Evolutionary conservation across 2,888 invertebrate genomes (phyloP).

Genomic region (Hypercompe scribonia): DNA sequence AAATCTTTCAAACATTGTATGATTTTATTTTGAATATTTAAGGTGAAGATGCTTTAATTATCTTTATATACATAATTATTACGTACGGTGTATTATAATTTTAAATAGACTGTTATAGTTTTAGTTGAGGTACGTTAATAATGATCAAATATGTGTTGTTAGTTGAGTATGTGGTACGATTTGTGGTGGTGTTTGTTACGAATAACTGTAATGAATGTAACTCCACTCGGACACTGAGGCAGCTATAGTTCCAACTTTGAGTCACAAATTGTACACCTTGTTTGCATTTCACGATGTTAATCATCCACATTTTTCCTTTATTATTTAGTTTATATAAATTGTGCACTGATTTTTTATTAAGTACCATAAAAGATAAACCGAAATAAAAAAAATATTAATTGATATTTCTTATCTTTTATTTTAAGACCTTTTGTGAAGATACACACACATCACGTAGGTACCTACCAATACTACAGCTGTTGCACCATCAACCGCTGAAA

Average conservation of each 20-base stretch:
- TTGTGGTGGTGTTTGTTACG: slow-evolving; percentile 31
- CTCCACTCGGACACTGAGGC: slow-evolving; percentile 45
- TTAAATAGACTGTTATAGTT: slow-evolving; percentile 87
- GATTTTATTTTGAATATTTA: slow-evolving; percentile 83
- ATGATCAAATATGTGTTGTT: slow-evolving; percentile 65
- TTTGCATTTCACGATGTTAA: slow-evolving; percentile 65
- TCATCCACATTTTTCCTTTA: slow-evolving; percentile 66
- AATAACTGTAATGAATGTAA: slow-evolving; percentile 28
- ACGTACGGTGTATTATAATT: slow-evolving; percentile 85
- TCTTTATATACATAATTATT: slow-evolving; percentile 81
- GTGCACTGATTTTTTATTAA: slow-evolving; percentile 80
- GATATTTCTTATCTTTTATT: slow-evolving; percentile 51
- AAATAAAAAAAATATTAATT: slow-evolving; percentile 71
- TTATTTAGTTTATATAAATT: slow-evolving; percentile 72
- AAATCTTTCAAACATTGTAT: slow-evolving; percentile 78
- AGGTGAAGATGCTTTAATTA: slow-evolving; percentile 87
- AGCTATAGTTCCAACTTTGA: slow-evolving; percentile 54
- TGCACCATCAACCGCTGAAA: neutral
- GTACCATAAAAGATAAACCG: slow-evolving; percentile 71
- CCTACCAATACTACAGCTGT: neutral
- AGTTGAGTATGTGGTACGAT: slow-evolving; percentile 39
- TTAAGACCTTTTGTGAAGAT: slow-evolving; percentile 1
- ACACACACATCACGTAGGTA: neutral
- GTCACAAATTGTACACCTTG: slow-evolving; percentile 70
- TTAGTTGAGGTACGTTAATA: slow-evolving; percentile 78